Base-by-base conservation (phyloP, 37 sponge, comb jelly and placozoan species). In the Theonella swinhoei region DNA sequence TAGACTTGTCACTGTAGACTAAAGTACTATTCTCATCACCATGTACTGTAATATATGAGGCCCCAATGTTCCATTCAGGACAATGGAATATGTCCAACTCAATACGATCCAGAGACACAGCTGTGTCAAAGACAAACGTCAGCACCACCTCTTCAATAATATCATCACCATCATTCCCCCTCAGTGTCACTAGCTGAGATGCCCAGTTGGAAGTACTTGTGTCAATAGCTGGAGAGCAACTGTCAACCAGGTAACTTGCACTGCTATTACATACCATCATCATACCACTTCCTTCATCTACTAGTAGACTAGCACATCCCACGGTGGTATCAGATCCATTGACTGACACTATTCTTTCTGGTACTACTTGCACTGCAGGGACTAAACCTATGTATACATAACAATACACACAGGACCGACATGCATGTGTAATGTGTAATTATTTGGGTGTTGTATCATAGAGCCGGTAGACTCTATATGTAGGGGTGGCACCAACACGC, bases 281-380 rank as follows among this genome's bases (percentile, higher is more conserved):
- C 5, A 30, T 2, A n/a, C n/a, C n/a, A n/a, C n/a, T n/a, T n/a
- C n/a, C n/a, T n/a, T n/a, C n/a, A n/a, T n/a, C n/a, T n/a, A n/a
- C n/a, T n/a, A n/a, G n/a, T n/a, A n/a, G n/a, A n/a, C n/a, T n/a
- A n/a, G n/a, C n/a, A n/a, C n/a, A n/a, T n/a, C n/a, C n/a, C n/a
- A n/a, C n/a, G n/a, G n/a, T n/a, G n/a, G n/a, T n/a, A 61, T 61
- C 37, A 25, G 77, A 76, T 58, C 77, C 77, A 76, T 76, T 76
- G 30, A 76, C 77, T 76, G 77, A 61, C 77, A 29, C 24, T 58
- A 76, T 23, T 33, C 63, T 36, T 47, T 47, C 11, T 17, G 7
- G 54, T 47, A 47, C 54, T 47, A 47, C 54, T 14, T 47, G 54
- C 54, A 47, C 7, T 47, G 54, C n/a, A n/a, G n/a, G n/a, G n/a